A percentile compares a stretch with the other conserved stretches of the same genome.
Evolutionary conservation across 2,113 vertebrate genomes (phyloP).

Genomic region (Pangasianodon gigas): DNA sequence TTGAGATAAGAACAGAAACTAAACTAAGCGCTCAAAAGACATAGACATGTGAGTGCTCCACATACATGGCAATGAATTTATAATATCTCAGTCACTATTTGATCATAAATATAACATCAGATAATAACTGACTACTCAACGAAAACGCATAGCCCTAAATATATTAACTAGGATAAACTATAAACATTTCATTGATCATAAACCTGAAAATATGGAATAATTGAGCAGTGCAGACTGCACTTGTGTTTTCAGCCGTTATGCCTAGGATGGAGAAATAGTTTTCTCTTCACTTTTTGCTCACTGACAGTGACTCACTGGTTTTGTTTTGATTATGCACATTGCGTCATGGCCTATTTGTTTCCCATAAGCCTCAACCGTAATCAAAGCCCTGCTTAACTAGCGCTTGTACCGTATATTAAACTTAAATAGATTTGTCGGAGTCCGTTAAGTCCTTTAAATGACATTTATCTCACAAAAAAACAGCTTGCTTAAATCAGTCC

Average conservation of each 20-base stretch:
- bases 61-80: not conserved
- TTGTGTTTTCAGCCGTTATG: not conserved
- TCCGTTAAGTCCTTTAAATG: constrained; percentile 6
- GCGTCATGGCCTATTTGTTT: not conserved
- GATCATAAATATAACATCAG: not conserved
- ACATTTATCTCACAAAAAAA: not conserved
- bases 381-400: not conserved
- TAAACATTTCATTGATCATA: not conserved
- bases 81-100: not conserved
- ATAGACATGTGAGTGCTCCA: not conserved
- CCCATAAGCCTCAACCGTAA: not conserved
- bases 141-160: not conserved
- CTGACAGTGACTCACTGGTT: constrained; percentile 5
- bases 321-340: constrained; percentile 19
- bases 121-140: not conserved
- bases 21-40: not conserved
- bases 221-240: not conserved
- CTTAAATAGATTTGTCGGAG: not conserved
- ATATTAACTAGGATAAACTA: not conserved
- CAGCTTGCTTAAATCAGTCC: not conserved
- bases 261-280: not conserved
- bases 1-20: not conserved
- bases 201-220: not conserved
- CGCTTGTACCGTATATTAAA: not conserved
- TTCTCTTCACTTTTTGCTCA: not conserved